Conservation (phyloP, 2,888 invertebrate genomes). For the Tortricodes alternella region DNA sequence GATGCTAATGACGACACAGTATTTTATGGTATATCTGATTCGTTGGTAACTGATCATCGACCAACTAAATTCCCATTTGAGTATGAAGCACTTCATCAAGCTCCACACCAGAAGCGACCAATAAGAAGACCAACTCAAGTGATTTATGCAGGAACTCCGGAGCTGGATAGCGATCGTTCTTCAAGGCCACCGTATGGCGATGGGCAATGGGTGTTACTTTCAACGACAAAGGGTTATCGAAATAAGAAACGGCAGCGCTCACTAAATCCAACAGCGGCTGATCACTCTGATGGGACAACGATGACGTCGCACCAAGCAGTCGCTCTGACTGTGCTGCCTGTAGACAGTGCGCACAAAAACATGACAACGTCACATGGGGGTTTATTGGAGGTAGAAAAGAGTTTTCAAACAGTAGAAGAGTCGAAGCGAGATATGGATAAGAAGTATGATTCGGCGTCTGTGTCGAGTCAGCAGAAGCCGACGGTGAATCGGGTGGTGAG, state of each 20-base stretch:
- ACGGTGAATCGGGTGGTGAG: slow-evolving; percentile 56
- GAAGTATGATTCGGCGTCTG: slow-evolving; percentile 58
- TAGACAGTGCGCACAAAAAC: slow-evolving; percentile 83
- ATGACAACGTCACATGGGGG: slow-evolving; percentile 89
- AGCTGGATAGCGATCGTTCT: slow-evolving; percentile 72
- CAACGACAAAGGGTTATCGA: slow-evolving; percentile 89
- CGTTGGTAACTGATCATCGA: slow-evolving; percentile 73
- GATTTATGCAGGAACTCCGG: slow-evolving; percentile 73
- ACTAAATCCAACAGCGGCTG: slow-evolving; percentile 50
- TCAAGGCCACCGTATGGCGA: slow-evolving; percentile 86
- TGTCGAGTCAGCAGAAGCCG: slow-evolving; percentile 57
- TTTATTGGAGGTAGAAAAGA: slow-evolving; percentile 88
- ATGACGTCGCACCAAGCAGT: slow-evolving; percentile 81
- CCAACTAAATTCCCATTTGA: slow-evolving; percentile 77
- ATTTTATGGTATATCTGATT: slow-evolving; percentile 70
- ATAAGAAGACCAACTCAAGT: slow-evolving; percentile 71
- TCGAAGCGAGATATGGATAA: slow-evolving; percentile 70
- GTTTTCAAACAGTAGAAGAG: slow-evolving; percentile 87
- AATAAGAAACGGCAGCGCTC: slow-evolving; percentile 77
- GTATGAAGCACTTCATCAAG: slow-evolving; percentile 70
- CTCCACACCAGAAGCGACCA: slow-evolving; percentile 59
- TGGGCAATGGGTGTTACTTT: slow-evolving; percentile 90
- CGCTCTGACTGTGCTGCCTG: slow-evolving; percentile 88
- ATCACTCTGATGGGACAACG: slow-evolving; percentile 52
- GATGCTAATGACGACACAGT: slow-evolving; percentile 51